Evolutionary conservation across 1,140 invertebrate genomes (phyloP).

Genomic region (Drosophila tsacasi): DNA sequence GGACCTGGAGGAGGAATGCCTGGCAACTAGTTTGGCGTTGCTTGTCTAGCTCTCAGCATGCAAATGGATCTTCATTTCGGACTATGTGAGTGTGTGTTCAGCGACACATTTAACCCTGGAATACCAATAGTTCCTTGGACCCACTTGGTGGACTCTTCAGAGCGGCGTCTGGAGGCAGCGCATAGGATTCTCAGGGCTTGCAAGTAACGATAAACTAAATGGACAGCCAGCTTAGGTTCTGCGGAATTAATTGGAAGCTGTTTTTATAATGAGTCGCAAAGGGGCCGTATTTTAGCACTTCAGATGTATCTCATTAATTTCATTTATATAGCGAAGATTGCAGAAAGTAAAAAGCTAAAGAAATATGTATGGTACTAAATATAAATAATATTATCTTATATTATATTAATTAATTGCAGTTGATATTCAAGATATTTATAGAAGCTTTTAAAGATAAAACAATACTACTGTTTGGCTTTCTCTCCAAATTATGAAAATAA

Average conservation of each 20-base stretch:
- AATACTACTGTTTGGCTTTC: not conserved
- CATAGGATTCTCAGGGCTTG: constrained; percentile 18
- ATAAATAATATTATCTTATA: too few relatives aligned
- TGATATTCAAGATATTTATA: not conserved
- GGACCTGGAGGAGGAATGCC: constrained; percentile 21
- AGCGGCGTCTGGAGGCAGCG: constrained; percentile 13
- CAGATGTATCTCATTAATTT: constrained; percentile 7
- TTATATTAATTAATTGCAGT: not conserved
- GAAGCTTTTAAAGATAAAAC: not conserved
- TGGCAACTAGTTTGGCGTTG: constrained; percentile 73
- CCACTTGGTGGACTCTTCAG: constrained; percentile 41
- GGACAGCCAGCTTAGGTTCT: constrained; percentile 24
- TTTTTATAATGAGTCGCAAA: constrained; percentile 28
- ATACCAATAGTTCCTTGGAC: constrained; percentile 21
- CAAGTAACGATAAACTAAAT: constrained; percentile 34
- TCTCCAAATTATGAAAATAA: not conserved
- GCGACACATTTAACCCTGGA: constrained; percentile 55
- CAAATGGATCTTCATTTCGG: constrained; percentile 68
- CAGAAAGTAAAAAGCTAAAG: not conserved
- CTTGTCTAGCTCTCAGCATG: constrained; percentile 66
- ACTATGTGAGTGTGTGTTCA: constrained; percentile 24
- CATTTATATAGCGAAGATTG: not conserved
- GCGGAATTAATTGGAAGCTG: constrained; percentile 38
- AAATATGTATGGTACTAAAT: not conserved
- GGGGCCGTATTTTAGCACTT: constrained; percentile 9